These are phyloP conservation scores for Vicugna pacos DNA, from an alignment of 2,113 vertebrate species.

Conservation along the genomic window DNA sequence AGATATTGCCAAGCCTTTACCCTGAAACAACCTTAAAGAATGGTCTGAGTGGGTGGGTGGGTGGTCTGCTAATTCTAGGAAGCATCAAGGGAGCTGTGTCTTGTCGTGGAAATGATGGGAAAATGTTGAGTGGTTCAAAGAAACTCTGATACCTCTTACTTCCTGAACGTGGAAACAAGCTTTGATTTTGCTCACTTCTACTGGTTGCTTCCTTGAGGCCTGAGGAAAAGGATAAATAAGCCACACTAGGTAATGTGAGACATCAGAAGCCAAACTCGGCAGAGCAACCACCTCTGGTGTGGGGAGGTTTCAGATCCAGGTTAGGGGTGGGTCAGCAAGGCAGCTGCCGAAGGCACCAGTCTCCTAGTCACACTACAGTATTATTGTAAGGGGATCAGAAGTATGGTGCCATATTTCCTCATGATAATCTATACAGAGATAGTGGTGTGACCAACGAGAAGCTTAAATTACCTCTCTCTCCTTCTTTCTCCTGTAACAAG, in stretches of 20 bases:
- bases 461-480: not conserved
- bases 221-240: not conserved
- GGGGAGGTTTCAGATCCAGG: not conserved
- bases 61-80: not conserved
- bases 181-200: not conserved
- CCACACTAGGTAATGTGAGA: not conserved
- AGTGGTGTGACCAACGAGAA: not conserved
- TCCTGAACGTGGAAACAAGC: not conserved
- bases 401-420: not conserved
- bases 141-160: not conserved
- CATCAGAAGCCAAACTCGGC: not conserved
- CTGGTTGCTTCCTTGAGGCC: not conserved
- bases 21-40: not conserved
- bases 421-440: not conserved
- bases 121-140: not conserved
- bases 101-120: not conserved
- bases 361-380: not conserved
- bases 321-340: not conserved
- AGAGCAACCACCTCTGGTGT: not conserved
- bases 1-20: not conserved
- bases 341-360: not conserved
- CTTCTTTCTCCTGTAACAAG: not conserved
- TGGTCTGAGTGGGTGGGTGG: not conserved
- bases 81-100: not conserved
- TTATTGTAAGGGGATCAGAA: not conserved